Evolutionary conservation across 2,888 invertebrate species (phyloP).

Genomic region (Caenorhabditis afra): DNA sequence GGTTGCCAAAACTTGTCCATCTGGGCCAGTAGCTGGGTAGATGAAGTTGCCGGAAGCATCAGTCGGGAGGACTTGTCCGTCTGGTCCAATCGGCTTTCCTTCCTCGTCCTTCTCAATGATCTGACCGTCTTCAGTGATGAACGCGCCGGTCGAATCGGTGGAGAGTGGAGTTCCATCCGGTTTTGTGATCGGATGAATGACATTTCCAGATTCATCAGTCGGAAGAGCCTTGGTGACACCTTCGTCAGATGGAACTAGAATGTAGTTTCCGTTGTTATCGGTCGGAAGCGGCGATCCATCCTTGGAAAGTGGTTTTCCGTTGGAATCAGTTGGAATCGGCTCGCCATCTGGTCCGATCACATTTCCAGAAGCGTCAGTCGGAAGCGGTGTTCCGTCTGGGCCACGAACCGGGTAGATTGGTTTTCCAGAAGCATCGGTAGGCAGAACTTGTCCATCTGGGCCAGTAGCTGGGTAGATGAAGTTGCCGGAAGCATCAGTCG

Average conservation of each 20-base stretch:
- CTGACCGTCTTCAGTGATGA: conserved; percentile 56
- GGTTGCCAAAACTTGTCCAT: conserved; percentile 53
- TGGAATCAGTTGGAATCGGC: conserved; percentile 48
- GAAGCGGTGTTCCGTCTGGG: conserved; percentile 62
- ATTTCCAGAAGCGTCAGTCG: conserved; percentile 57
- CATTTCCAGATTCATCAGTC: conserved; percentile 45
- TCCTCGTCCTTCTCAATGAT: conserved; percentile 57
- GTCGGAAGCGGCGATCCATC: conserved; percentile 67
- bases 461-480: conserved; percentile 60
- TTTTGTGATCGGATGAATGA: conserved; percentile 45
- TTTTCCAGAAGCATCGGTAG: conserved; percentile 38
- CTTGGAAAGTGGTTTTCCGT: conserved; percentile 40
- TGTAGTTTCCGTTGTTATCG: conserved; percentile 42
- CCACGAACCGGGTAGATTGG: conserved; percentile 35
- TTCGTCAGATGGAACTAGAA: conserved; percentile 43
- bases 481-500: conserved; percentile 50
- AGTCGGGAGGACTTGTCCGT: conserved; percentile 60
- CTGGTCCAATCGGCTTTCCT: conserved; percentile 60
- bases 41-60: conserved; percentile 58
- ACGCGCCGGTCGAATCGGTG: conserved; percentile 66
- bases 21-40: conserved; percentile 48
- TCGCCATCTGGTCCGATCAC: conserved; percentile 60
- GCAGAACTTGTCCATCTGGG: conserved; percentile 26
- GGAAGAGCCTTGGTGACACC: conserved; percentile 40
- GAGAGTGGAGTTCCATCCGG: conserved; percentile 56